Conservation (phyloP, 2,888 invertebrate species). For the Thumatha senex region DNA sequence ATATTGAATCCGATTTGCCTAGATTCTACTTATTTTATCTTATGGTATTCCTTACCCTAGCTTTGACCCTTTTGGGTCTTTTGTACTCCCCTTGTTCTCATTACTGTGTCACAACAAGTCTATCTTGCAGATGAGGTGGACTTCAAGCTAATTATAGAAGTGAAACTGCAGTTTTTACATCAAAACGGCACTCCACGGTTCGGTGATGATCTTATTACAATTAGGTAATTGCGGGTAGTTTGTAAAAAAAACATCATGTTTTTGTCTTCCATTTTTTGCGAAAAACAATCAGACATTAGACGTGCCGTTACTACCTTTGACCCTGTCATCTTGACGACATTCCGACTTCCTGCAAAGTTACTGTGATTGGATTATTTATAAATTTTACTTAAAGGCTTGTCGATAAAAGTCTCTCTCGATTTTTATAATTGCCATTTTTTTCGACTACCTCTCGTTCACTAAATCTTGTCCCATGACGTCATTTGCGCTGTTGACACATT, state of each 20-base stretch:
- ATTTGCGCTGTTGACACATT: too few relatives aligned
- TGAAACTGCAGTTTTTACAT: not conserved
- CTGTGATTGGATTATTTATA: not conserved
- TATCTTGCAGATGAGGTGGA: too few relatives aligned
- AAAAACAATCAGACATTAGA: conserved; percentile 19
- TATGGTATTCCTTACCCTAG: too few relatives aligned
- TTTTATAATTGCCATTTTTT: too few relatives aligned
- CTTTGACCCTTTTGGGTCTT: too few relatives aligned
- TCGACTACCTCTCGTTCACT: too few relatives aligned
- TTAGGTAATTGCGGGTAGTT: conserved; percentile 2
- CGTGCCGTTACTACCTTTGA: conserved; percentile 28
- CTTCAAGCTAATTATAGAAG: not conserved
- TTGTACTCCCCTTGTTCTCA: too few relatives aligned
- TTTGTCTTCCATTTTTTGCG: conserved; percentile 19
- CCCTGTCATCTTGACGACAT: conserved; percentile 17
- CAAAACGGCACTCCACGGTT: conserved; percentile 13
- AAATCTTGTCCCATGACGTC: too few relatives aligned
- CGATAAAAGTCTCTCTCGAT: not conserved
- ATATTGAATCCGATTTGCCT: too few relatives aligned
- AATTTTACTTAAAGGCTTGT: not conserved
- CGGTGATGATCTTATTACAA: conserved; percentile 14
- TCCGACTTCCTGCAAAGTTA: conserved; percentile 13
- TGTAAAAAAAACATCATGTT: conserved; percentile 25
- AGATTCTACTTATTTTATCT: too few relatives aligned
- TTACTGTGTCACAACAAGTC: too few relatives aligned